Evolutionary conservation across 2,113 vertebrate genomes (phyloP), one percentile per base, ranked within the genome.

Genomic region (Cochlearius cochlearius): DNA sequence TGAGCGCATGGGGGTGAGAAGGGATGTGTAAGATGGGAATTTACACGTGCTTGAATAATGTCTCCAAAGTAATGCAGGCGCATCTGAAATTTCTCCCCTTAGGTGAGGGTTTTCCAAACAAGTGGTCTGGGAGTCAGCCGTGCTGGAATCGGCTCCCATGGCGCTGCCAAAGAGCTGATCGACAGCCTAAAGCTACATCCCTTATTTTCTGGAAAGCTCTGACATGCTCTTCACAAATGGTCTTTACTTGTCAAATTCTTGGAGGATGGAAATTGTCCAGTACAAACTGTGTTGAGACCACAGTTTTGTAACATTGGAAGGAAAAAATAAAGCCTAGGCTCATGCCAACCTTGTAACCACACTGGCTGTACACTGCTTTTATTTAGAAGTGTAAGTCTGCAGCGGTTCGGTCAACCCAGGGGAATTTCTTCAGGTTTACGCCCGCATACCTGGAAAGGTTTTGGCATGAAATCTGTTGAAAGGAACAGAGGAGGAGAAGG

Each of bases 271-370:
- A 96, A 71, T 45, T n/a, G 19, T 88, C 96, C 95, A 92, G 90
- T 88, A 86, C 59, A 96, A 96, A 91, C 94, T 83, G n/a, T 73
- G 50, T 62, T 59, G 45, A 89, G 77, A 82, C 92, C 91, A 90
- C 74, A 90, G 67, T 92, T 97, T 96, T 91, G 77, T 86, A 94
- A 94, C 77, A 90, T 0, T 90, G 66, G 81, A 78, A 90, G 87
- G 45, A 85, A 96, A 95, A 97, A 95, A 85, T 92, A 97, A 95
- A 96, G 94, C 62, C 71, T 92, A 91, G 58, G 50, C 62, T 95
- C 73, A 39, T 36, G 80, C 74, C 94, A 95, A 43, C 45, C 66
- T 89, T 94, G 73, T 85, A 93, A 91, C 66, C 52, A 62, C 80
- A 69, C 29, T 4, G 8, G 49, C 68, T 85, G 45, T 30, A 97